Evolutionary conservation across 2,888 invertebrate genomes (phyloP), one percentile per base, ranked within the genome.

Genomic region (Erebia epiphron): DNA sequence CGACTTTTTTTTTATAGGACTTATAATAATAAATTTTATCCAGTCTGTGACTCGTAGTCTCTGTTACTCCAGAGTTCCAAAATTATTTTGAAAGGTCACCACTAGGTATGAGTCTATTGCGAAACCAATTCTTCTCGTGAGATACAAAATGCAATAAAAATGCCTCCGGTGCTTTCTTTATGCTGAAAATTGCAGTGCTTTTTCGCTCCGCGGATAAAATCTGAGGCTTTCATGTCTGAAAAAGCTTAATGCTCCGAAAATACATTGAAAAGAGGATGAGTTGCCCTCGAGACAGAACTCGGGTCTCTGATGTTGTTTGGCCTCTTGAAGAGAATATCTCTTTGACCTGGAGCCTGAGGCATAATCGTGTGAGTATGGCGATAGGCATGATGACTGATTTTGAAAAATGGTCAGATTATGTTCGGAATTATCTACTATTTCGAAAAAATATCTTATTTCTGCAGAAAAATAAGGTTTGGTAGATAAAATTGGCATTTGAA

Each of bases 301-400:
- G 69, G 69, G 70, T 69, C 74, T 70, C 69, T 74, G 69, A 72
- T 69, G 70, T 70, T 74, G 74, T 74, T 70, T 70, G 63, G 72
- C 67, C 65, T 67, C 60, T 66, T 52, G 58, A 41, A 70, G 54
- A 54, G 54, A 43, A 49, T 58, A 66, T 63, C 68, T 52, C 14
- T 72, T 67, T 60, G 70, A 57, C 65, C 60, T 58, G 58, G 46
- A 67, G 43, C 54, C 41, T 9, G 18, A 43, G 64, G 65, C 56
- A 56, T 43, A 18, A 43, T 64, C 52, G 7, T 10, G 11, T 41
- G 35, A 41, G 52, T 18, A 64, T 54, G 54, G 54, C 7, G 35
- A 26, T n/a, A n/a, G n/a, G n/a, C n/a, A n/a, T n/a, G n/a, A n/a
- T n/a, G n/a, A n/a, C n/a, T n/a, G n/a, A n/a, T n/a, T n/a, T n/a